phyloP scores from a whole-genome alignment of 1,140 invertebrate species.

The Brachionus asplanchnoidis region DNA sequence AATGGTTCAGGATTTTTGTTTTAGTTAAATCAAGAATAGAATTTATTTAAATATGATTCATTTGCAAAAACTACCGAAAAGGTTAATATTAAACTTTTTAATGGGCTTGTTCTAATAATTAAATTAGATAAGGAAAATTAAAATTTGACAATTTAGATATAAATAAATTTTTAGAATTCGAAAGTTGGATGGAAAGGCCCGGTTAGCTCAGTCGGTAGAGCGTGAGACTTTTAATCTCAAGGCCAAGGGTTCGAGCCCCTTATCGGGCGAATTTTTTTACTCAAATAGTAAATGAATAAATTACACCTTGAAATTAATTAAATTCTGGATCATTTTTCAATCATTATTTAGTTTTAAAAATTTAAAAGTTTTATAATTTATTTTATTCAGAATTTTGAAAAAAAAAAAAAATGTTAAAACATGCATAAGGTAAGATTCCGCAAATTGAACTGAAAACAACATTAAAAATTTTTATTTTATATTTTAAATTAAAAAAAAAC shows the following conservation, averaged over 20 bases:
- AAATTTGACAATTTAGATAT: background rate
- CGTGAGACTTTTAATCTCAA: background rate
- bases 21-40: background rate
- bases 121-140: background rate
- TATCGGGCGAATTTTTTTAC: background rate
- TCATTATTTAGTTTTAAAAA: too few relatives aligned
- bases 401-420: too few relatives aligned
- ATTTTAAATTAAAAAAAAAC: too few relatives aligned
- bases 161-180: background rate
- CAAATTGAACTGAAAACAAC: too few relatives aligned
- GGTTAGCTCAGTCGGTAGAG: slow-evolving; percentile 8
- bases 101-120: background rate
- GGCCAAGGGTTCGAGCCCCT: background rate
- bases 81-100: background rate
- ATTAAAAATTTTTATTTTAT: too few relatives aligned
- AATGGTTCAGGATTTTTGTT: slow-evolving; percentile 1
- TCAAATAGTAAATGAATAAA: background rate
- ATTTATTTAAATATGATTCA: slow-evolving; percentile 10
- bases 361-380: too few relatives aligned
- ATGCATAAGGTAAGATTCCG: too few relatives aligned
- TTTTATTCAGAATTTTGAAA: too few relatives aligned
- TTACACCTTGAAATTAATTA: background rate
- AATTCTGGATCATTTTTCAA: too few relatives aligned
- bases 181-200: background rate
- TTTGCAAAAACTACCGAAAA: background rate